Conservation (phyloP, 1,140 invertebrate species). For the Brachionus paranguensis region DNA sequence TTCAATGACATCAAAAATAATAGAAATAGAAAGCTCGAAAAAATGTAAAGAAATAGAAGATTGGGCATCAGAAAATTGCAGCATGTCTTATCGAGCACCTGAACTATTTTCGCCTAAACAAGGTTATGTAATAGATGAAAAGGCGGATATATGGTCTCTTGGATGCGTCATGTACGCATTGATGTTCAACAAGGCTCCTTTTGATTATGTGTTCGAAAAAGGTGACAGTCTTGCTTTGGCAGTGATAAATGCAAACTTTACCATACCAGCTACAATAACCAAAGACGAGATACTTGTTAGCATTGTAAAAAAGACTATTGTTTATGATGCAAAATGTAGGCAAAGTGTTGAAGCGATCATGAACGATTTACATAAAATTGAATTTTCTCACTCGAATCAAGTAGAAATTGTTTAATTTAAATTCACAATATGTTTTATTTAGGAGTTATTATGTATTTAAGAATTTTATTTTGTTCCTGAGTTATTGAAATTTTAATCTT, state of each 20-base stretch:
- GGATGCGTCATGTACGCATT: slow-evolving; percentile 73
- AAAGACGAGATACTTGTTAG: background rate
- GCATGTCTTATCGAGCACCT: slow-evolving; percentile 29
- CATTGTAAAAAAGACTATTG: background rate
- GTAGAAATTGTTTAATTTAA: slow-evolving; percentile 1
- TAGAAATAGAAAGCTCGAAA: background rate
- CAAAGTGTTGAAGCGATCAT: background rate
- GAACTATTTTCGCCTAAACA: background rate
- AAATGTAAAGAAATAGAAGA: slow-evolving; percentile 27
- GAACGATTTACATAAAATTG: background rate
- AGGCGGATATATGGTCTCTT: slow-evolving; percentile 73
- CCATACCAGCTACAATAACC: background rate
- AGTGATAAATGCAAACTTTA: slow-evolving; percentile 1
- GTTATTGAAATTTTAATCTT: background rate
- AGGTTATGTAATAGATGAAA: background rate
- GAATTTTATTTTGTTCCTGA: background rate
- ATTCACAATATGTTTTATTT: background rate
- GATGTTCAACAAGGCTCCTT: slow-evolving; percentile 38
- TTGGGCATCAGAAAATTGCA: slow-evolving; percentile 34
- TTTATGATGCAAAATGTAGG: background rate
- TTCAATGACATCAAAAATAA: background rate
- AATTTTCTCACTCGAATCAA: slow-evolving; percentile 8
- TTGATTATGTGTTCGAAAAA: slow-evolving; percentile 34
- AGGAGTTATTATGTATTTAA: background rate
- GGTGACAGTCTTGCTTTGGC: slow-evolving; percentile 38